Conservation (phyloP, 2,888 invertebrate species). For the Ditula angustiorana region DNA sequence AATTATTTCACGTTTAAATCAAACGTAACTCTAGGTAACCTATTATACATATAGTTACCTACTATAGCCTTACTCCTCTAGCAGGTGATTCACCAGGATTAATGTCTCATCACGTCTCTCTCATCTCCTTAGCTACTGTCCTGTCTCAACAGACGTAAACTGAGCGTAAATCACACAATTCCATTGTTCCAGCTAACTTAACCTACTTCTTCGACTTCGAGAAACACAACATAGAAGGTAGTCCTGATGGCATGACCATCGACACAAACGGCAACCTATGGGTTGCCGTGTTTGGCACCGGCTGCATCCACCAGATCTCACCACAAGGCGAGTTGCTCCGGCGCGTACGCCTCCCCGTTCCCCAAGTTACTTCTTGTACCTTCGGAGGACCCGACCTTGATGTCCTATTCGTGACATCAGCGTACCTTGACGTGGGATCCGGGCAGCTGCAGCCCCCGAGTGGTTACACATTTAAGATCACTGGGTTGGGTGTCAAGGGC, state of each 20-base stretch:
- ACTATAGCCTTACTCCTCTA: too few relatives aligned
- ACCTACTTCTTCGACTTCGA: slow-evolving; percentile 86
- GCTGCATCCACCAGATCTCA: not conserved
- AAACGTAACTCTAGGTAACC: too few relatives aligned
- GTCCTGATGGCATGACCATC: slow-evolving; percentile 91
- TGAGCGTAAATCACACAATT: not conserved
- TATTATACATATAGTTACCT: too few relatives aligned
- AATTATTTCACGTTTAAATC: too few relatives aligned
- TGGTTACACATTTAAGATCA: slow-evolving; percentile 82
- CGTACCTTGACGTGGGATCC: slow-evolving; percentile 59
- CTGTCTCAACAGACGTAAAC: too few relatives aligned
- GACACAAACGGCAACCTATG: slow-evolving; percentile 91
- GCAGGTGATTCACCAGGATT: too few relatives aligned
- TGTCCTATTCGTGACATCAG: slow-evolving; percentile 87
- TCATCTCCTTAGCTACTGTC: not conserved
- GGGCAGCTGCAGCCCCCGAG: slow-evolving; percentile 66
- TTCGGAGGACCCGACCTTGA: slow-evolving; percentile 88
- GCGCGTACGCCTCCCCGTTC: slow-evolving; percentile 82
- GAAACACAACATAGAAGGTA: slow-evolving; percentile 63
- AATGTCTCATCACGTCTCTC: too few relatives aligned
- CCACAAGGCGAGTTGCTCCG: slow-evolving; percentile 71
- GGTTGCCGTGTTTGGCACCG: slow-evolving; percentile 82
- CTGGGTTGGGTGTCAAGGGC: slow-evolving; percentile 80
- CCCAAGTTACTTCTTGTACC: slow-evolving; percentile 86
- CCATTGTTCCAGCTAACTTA: slow-evolving; percentile 81